Base-by-base conservation (phyloP, 2,113 vertebrate genomes). In the Aptenodytes forsteri region DNA sequence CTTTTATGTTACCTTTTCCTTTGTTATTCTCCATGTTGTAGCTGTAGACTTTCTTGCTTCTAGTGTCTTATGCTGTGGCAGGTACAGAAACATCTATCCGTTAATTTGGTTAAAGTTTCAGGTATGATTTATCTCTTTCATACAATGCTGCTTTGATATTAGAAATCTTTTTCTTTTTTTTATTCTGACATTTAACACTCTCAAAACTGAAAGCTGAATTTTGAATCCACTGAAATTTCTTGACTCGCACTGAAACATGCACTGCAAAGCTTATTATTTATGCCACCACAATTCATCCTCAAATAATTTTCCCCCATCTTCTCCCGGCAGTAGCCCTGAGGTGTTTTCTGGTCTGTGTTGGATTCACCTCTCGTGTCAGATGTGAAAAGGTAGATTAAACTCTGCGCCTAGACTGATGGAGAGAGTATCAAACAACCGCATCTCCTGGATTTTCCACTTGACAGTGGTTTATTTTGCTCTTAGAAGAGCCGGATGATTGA, bases 361-460 rank as follows among this genome's bases (percentile, higher is more conserved):
- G 30, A 29, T 73, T 76, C 27, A 7, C 34, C 49, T 65, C n/a
- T 44, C 2, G 0, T 23, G 38, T 71, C 38, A 49, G 55, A 38
- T 58, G 40, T 40, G 50, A 54, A 70, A 69, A 75, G 66, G 34
- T 47, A 54, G 26, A 44, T 65, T 26, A 54, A 90, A 70, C 50
- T 73, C 29, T 22, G 23, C 1, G 8, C 32, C 15, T 54, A 10
- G 44, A 69, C 50, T 7, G 0, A n/a, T 1, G 9, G 42, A 14
- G 21, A 50, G 17, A 29, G 16, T 36, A 42, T 52, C 49, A 26
- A 72, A 11, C 29, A 40, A 13, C 61, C 1, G 0, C 19, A 32
- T 32, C 38, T 72, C 36, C 25, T 65, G 61, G 44, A n/a, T 83
- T 90, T 83, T 70, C 67, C 38, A 16, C 49, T 34, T 75, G 55